These are phyloP conservation scores for Anarsia innoxiella DNA, from an alignment of 2,888 invertebrate genomes.

Conservation along the genomic window DNA sequence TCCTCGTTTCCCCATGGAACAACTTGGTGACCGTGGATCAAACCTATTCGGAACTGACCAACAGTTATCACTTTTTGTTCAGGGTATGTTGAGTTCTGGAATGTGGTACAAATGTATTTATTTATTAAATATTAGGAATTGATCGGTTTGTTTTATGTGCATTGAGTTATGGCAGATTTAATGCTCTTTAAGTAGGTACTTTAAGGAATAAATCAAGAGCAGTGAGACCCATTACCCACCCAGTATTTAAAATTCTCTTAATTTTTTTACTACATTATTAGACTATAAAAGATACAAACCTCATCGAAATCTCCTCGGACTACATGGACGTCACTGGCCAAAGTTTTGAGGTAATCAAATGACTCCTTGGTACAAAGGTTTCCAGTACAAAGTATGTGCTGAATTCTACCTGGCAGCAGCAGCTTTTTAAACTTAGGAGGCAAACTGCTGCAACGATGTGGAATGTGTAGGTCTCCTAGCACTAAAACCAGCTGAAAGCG, in stretches of 20 bases:
- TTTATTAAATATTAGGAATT: too few relatives aligned
- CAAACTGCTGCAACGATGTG: conserved; percentile 94
- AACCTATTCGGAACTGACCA: conserved; percentile 97
- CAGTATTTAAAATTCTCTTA: too few relatives aligned
- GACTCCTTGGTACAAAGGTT: conserved; percentile 99
- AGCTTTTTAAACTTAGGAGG: conserved; percentile 98
- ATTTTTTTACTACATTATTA: too few relatives aligned
- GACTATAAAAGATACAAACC: conserved; percentile 68
- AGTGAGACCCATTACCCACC: too few relatives aligned
- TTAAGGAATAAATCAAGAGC: too few relatives aligned
- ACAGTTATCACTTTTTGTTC: conserved; percentile 99
- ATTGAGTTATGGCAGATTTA: too few relatives aligned
- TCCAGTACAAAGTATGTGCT: conserved; percentile 98
- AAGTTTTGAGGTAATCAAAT: conserved; percentile 96
- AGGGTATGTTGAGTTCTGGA: conserved; percentile 91
- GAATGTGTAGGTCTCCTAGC: conserved; percentile 98
- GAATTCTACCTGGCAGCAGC: conserved; percentile 96
- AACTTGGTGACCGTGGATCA: conserved; percentile 98
- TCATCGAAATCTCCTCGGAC: conserved; percentile 99
- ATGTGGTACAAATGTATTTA: too few relatives aligned
- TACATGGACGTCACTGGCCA: conserved; percentile 99
- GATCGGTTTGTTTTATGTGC: too few relatives aligned
- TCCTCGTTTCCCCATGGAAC: conserved; percentile 98
- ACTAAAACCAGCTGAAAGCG: conserved; percentile 94
- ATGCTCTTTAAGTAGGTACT: too few relatives aligned